These are phyloP conservation scores for Pilophorus perplexus DNA, from an alignment of 2,888 invertebrate genomes.

Conservation along the genomic window DNA sequence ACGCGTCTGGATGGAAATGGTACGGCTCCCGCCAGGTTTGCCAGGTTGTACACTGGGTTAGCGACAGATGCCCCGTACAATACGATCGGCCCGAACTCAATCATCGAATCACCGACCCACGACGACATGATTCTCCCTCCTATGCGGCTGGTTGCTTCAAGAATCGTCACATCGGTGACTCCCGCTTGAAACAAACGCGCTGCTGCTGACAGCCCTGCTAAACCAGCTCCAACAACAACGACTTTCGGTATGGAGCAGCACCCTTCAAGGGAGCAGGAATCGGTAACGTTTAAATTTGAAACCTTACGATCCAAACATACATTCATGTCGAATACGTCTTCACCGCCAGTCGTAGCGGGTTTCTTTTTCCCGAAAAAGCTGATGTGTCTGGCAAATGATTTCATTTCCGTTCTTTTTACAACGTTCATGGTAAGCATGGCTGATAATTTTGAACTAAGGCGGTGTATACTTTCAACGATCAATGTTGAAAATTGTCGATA, in stretches of 20 bases:
- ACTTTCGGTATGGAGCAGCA: slow-evolving; percentile 62
- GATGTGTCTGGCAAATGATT: too few relatives aligned
- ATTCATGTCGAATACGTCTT: background rate
- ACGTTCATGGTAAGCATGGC: background rate
- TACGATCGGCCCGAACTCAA: slow-evolving; percentile 74
- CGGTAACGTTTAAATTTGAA: slow-evolving; percentile 25
- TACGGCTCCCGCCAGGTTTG: slow-evolving; percentile 65
- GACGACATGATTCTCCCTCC: slow-evolving; percentile 76
- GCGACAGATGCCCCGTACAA: slow-evolving; percentile 69
- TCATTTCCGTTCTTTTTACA: background rate
- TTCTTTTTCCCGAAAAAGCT: slow-evolving; percentile 35
- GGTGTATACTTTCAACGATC: too few relatives aligned
- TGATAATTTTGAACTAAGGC: too few relatives aligned
- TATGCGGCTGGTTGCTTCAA: slow-evolving; percentile 76
- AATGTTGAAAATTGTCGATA: too few relatives aligned
- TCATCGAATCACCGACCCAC: slow-evolving; percentile 71
- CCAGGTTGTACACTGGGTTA: slow-evolving; percentile 68
- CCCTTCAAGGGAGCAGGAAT: slow-evolving; percentile 32
- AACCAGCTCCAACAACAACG: slow-evolving; percentile 74
- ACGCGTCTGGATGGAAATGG: slow-evolving; percentile 53
- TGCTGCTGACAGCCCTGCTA: slow-evolving; percentile 78
- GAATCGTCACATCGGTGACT: slow-evolving; percentile 66
- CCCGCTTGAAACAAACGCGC: slow-evolving; percentile 69
- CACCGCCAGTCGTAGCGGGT: background rate
- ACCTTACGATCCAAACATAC: slow-evolving; percentile 6